Conservation (phyloP, 2,113 vertebrate species). For the Colius striatus region DNA sequence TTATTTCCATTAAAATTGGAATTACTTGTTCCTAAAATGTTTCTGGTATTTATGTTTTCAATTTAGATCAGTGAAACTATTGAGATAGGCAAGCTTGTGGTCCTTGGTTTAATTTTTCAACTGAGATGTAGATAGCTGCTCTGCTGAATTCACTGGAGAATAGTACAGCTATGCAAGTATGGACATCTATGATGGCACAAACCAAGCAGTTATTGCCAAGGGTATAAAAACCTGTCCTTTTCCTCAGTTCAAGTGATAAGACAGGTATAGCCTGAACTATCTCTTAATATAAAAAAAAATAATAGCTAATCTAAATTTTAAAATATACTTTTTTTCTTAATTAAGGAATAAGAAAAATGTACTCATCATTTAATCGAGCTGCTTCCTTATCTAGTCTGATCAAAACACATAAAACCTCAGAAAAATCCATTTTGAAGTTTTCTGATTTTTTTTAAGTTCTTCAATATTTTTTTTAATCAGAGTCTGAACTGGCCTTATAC, state of each 20-base stretch:
- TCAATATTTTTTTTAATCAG: not conserved
- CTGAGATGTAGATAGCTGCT: not conserved
- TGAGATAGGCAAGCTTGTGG: not conserved
- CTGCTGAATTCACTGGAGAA: not conserved
- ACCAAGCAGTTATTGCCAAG: rapidly evolving
- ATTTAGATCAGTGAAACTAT: not conserved
- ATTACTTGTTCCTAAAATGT: not conserved
- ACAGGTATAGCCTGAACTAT: not conserved
- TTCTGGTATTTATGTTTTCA: not conserved
- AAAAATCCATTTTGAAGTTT: not conserved
- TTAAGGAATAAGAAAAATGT: not conserved
- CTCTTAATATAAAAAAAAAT: not conserved
- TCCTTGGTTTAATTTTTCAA: not conserved
- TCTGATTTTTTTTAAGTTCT: not conserved
- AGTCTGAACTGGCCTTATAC: not conserved
- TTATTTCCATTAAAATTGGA: not conserved
- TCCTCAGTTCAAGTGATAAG: not conserved
- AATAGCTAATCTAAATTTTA: too few species aligned
- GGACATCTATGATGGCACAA: not conserved
- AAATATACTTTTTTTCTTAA: not conserved
- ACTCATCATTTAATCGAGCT: not conserved
- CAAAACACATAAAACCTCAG: not conserved
- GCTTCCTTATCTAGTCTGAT: not conserved
- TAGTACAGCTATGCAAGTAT: not conserved
- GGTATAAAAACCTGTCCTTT: not conserved